Conservation (phyloP, 2,113 vertebrate genomes). For the Butastur rufipennis region DNA sequence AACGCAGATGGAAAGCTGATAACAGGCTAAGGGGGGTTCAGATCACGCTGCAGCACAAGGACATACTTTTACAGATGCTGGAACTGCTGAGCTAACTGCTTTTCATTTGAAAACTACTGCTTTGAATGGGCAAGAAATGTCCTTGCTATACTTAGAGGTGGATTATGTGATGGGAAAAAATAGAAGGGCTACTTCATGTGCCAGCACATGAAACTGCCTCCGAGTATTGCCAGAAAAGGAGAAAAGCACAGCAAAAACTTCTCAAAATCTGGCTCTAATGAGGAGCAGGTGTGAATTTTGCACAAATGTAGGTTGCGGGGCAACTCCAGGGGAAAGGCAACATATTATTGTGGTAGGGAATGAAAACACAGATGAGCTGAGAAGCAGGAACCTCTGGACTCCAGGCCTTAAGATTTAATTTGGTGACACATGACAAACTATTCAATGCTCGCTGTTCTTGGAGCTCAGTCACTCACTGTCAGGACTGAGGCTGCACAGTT, state of each 20-base stretch:
- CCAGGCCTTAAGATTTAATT: not conserved
- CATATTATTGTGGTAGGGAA: not conserved
- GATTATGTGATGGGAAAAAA: slow-evolving; percentile 41
- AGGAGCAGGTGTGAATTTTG: slow-evolving; percentile 33
- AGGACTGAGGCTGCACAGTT: not conserved
- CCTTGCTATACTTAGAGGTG: slow-evolving; percentile 51
- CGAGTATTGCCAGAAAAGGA: slow-evolving; percentile 5
- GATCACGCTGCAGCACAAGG: slow-evolving; percentile 13
- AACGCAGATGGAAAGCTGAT: slow-evolving; percentile 46
- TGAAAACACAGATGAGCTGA: not conserved
- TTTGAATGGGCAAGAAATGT: slow-evolving; percentile 12
- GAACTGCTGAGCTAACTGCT: slow-evolving; percentile 20
- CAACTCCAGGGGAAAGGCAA: not conserved
- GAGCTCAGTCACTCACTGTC: not conserved
- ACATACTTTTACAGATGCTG: slow-evolving; percentile 21
- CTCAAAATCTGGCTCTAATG: not conserved
- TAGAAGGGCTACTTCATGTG: slow-evolving; percentile 19
- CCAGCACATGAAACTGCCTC: slow-evolving; percentile 47
- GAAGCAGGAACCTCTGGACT: not conserved
- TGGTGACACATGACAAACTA: not conserved
- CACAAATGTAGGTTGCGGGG: not conserved
- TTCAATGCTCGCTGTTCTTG: fast-evolving
- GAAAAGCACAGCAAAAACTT: slow-evolving; percentile 1
- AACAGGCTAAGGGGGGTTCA: slow-evolving; percentile 29
- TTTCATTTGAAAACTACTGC: not conserved